phyloP scores from a whole-genome alignment of 2,113 vertebrate species.

The Aphyosemion australe region DNA sequence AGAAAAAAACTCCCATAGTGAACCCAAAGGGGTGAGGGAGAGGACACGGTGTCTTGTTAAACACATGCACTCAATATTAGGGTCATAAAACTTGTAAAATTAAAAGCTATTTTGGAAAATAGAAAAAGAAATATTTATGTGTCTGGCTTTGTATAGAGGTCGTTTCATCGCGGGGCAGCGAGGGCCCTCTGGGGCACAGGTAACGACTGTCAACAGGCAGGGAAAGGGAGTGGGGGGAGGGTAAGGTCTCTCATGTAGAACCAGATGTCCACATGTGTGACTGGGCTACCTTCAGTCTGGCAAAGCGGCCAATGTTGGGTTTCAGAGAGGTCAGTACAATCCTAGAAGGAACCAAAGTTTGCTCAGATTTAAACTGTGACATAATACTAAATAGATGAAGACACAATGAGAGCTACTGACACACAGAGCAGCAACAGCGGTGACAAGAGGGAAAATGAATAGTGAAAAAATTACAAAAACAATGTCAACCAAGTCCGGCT shows the following conservation, averaged over 20 bases:
- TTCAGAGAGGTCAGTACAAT: conserved; percentile 20
- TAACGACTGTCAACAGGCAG: conserved; percentile 80
- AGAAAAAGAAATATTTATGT: conserved; percentile 93
- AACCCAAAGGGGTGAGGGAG: conserved; percentile 88
- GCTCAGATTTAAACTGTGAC: conserved; percentile 13
- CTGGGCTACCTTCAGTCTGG: conserved; percentile 46
- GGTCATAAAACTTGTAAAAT: conserved; percentile 98
- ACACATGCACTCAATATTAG: conserved; percentile 98
- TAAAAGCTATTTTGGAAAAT: conserved; percentile 97
- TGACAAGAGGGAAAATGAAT: conserved; percentile 35
- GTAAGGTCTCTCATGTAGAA: conserved; percentile 31
- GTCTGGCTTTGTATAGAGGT: conserved; percentile 87
- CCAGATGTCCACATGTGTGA: conserved; percentile 70
- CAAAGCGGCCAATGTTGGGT: conserved; percentile 23
- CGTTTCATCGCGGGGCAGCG: conserved; percentile 84
- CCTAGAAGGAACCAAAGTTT: conserved; percentile 7
- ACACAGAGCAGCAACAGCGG: conserved; percentile 25
- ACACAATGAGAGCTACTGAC: conserved; percentile 27
- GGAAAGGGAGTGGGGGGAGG: conserved; percentile 2
- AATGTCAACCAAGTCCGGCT: conserved; percentile 50
- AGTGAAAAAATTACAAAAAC: conserved; percentile 61
- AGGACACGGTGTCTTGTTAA: conserved; percentile 96
- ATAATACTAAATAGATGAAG: background rate
- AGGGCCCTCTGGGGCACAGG: conserved; percentile 70
- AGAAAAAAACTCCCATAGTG: conserved; percentile 67